A percentile compares a stretch with the other conserved stretches of the same genome.
Evolutionary conservation across 2,888 invertebrate species (phyloP).

Genomic region (Sipha maydis): DNA sequence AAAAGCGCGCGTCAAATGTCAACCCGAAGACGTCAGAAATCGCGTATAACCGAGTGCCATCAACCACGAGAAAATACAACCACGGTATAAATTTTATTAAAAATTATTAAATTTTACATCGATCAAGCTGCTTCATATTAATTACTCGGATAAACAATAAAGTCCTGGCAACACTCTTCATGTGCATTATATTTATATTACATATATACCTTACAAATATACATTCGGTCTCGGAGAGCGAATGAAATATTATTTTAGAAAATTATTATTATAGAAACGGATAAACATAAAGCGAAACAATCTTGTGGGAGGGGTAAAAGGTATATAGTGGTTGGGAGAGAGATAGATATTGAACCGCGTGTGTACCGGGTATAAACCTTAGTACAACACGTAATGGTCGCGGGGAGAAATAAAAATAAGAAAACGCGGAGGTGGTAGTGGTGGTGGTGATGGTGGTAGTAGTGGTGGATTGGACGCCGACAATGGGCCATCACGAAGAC

Average conservation of each 20-base stretch:
- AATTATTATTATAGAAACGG: neutral
- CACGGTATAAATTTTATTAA: neutral
- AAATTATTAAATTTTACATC: neutral
- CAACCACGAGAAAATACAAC: neutral
- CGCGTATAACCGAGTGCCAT: neutral
- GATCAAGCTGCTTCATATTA: neutral
- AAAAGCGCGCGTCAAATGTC: constrained; percentile 56
- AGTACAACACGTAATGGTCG: constrained; percentile 12
- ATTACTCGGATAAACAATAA: neutral
- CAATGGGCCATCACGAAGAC: constrained; percentile 61
- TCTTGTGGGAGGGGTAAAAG: neutral
- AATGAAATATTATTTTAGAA: neutral
- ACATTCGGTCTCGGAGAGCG: neutral
- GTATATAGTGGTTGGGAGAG: neutral
- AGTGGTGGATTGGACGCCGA: constrained; percentile 53
- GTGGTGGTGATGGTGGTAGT: neutral
- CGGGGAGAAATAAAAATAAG: constrained; percentile 53
- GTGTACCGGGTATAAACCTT: neutral
- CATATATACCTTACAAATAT: too few species aligned
- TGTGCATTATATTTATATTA: too few species aligned
- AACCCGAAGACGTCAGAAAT: constrained; percentile 32
- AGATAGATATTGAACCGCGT: neutral
- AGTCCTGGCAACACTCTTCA: neutral
- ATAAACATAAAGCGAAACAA: neutral
- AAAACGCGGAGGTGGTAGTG: neutral